Conservation (phyloP, 1,140 invertebrate genomes). For the Mactra quadrangularis region DNA sequence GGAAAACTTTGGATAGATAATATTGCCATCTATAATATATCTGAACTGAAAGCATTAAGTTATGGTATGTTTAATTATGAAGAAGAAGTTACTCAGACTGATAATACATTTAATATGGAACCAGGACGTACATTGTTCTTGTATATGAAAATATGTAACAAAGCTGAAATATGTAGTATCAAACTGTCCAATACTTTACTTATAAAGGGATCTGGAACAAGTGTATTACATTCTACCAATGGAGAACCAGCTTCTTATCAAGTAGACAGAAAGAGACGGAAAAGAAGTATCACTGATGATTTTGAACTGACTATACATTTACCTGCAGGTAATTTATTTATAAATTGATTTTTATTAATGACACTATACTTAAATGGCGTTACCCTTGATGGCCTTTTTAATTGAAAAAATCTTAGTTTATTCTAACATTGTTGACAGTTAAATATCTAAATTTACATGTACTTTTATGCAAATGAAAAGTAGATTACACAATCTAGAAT, state of each 20-base stretch:
- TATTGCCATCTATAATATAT: not conserved
- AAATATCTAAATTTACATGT: no score
- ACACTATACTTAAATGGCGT: no score
- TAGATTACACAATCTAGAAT: no score
- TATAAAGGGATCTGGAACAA: not conserved
- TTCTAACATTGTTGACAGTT: no score
- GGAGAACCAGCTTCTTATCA: not conserved
- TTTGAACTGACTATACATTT: not conserved
- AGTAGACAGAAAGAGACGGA: not conserved
- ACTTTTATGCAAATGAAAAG: no score
- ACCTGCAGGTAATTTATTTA: conserved; percentile 8
- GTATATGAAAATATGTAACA: conserved; percentile 36
- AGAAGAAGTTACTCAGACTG: not conserved
- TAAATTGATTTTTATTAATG: not conserved
- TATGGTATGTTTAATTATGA: not conserved
- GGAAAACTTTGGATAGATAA: conserved; percentile 24
- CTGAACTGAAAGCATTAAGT: conserved; percentile 28
- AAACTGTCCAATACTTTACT: conserved; percentile 32
- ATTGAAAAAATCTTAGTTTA: no score
- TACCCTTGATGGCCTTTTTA: no score
- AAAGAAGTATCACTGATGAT: not conserved
- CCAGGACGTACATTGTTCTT: conserved; percentile 36
- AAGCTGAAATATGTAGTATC: conserved; percentile 18
- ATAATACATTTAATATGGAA: conserved; percentile 44
- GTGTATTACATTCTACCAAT: not conserved